Evolutionary conservation across 2,797 vertebrate species (phyloP).

Genomic region (Taeniopygia guttata): DNA sequence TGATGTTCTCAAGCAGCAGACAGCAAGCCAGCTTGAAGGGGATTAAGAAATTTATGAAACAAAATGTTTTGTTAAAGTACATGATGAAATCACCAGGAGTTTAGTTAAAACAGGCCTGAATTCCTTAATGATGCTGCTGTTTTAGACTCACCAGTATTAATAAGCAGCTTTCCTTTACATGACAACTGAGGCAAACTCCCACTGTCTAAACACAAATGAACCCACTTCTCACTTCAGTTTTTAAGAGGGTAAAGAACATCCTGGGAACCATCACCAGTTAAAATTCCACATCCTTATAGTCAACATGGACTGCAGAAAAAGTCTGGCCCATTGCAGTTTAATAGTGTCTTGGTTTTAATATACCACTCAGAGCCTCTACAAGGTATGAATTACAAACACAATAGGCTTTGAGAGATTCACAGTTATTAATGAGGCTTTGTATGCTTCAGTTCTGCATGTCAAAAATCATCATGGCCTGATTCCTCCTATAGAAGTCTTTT

Average conservation of each 20-base stretch:
- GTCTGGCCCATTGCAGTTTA: neutral
- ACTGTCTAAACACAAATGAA: neutral
- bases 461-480: neutral
- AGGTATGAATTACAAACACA: neutral
- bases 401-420: neutral
- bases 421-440: neutral
- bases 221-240: neutral
- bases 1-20: neutral
- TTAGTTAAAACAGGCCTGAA: neutral
- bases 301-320: neutral
- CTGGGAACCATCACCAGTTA: neutral
- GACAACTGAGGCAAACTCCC: neutral
- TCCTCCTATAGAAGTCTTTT: neutral
- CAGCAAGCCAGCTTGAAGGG: neutral
- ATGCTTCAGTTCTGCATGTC: neutral
- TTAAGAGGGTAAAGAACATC: neutral
- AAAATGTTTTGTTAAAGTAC: neutral
- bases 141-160: neutral
- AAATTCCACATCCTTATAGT: neutral
- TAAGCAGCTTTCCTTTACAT: neutral
- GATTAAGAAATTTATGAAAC: neutral
- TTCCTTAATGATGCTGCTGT: neutral
- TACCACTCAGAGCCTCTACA: accelerated
- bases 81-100: neutral
- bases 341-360: neutral